phyloP scores from a whole-genome alignment of 1,140 invertebrate genomes.

The Samia ricini region DNA sequence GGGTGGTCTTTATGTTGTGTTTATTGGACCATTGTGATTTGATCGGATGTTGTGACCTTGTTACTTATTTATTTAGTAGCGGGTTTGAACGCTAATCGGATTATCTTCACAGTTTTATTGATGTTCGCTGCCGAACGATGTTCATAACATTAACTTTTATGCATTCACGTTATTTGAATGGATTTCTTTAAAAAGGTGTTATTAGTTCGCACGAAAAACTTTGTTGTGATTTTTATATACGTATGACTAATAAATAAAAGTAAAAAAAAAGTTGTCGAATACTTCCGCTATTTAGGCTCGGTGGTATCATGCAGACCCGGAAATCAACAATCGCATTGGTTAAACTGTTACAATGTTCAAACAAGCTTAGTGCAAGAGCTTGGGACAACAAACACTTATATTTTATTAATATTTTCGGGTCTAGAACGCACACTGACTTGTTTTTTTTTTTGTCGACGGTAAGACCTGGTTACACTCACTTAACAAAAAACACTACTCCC shows the following conservation, averaged over 20 bases:
- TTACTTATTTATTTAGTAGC: constrained; percentile 26
- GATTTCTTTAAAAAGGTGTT: not conserved
- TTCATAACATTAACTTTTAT: constrained; percentile 4
- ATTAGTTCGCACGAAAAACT: not conserved
- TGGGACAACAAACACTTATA: no score
- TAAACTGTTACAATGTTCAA: no score
- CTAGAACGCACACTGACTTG: no score
- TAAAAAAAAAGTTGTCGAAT: no score
- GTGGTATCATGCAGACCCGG: no score
- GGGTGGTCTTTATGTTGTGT: constrained; percentile 59
- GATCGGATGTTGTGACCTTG: constrained; percentile 17
- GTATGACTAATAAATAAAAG: not conserved
- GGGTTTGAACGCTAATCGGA: constrained; percentile 10
- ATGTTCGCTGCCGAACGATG: constrained; percentile 8
- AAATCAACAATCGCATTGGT: no score
- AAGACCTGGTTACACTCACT: no score
- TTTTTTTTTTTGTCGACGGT: no score
- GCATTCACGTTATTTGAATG: not conserved
- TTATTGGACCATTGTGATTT: constrained; percentile 36
- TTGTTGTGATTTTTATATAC: not conserved
- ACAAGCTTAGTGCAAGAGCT: no score
- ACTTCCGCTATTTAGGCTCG: no score
- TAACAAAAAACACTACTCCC: no score
- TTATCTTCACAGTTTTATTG: constrained; percentile 10
- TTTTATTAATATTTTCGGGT: no score